Evolutionary conservation across 2,888 invertebrate species (phyloP).

Genomic region (Drosophila algonquin): DNA sequence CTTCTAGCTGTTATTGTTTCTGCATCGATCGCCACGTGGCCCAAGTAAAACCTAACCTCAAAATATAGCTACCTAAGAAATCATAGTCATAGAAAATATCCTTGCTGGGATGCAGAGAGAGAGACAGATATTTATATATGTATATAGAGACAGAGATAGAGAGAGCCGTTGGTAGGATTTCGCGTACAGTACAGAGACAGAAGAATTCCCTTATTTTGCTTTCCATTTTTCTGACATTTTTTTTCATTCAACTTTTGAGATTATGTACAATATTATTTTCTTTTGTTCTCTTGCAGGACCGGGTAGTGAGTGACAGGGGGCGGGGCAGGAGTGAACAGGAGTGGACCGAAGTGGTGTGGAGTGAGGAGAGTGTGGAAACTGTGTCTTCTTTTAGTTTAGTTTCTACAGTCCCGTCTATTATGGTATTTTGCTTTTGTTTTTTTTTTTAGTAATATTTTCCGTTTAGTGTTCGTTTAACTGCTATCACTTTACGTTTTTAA

Average conservation of each 20-base stretch:
- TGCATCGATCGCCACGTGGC: slow-evolving; percentile 3
- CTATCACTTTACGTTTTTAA: slow-evolving; percentile 73
- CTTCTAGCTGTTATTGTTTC: slow-evolving; percentile 7
- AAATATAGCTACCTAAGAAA: slow-evolving; percentile 49
- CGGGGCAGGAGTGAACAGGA: no score
- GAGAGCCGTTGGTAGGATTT: slow-evolving; percentile 6
- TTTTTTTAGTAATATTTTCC: slow-evolving; percentile 32
- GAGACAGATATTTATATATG: not conserved
- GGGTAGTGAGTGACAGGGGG: not conserved
- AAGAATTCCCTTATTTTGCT: slow-evolving; percentile 41
- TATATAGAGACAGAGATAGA: not conserved
- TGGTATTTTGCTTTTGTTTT: slow-evolving; percentile 6
- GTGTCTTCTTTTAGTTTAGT: slow-evolving; percentile 49
- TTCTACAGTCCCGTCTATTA: slow-evolving; percentile 48
- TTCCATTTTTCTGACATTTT: slow-evolving; percentile 14
- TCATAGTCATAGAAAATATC: slow-evolving; percentile 26
- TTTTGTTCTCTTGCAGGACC: slow-evolving; percentile 30
- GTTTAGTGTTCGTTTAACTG: slow-evolving; percentile 68
- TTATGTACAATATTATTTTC: slow-evolving; percentile 66
- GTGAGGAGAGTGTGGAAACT: slow-evolving; percentile 12
- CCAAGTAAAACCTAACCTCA: slow-evolving; percentile 41
- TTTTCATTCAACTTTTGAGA: slow-evolving; percentile 38
- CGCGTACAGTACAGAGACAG: slow-evolving; percentile 30
- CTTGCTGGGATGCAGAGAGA: slow-evolving; percentile 17
- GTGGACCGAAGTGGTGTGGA: slow-evolving; percentile 2